Base-by-base conservation (phyloP, 2,113 vertebrate genomes). In the Tragelaphus buxtoni region DNA sequence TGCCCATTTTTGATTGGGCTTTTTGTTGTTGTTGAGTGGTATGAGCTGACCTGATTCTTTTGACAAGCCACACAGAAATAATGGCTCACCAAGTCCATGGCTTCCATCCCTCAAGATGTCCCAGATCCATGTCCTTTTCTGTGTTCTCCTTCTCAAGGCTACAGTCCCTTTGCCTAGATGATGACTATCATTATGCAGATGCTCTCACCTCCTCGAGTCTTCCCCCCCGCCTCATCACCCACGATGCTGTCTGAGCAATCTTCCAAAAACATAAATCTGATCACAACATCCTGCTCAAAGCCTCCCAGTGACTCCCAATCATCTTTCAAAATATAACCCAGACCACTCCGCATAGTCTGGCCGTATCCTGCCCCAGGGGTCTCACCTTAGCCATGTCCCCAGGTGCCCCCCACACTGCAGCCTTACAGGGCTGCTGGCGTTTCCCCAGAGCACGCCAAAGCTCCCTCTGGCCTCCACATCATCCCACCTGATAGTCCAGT, bases 371-470 rank as follows among this genome's bases (percentile, higher is more conserved):
- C 11, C 1, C 85, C 28, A 2, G 35, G 3, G 28, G 24, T 35
- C 91, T 86, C 49, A 20, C 22, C 11, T 69, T 4, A 10, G 30
- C 56, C 63, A 42, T 12, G 3, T 72, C 39, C 6, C n/a, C n/a
- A 30, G 24, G 35, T 9, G 2, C 4, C 6, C 56, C 3, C 11
- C 14, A 22, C 0, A 3, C 9, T 1, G 6, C 45, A 77, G 30
- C 49, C 56, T 45, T 18, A 4, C 7, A 32, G 61, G 28, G 42
- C 69, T 53, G 9, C 47, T 26, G 22, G 20, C 39, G 17, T 35
- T 18, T 80, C 82, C 55, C 28, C 83, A 76, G 47, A 35, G 87
- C 16, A 18, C 0, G 0, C 7, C 4, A 22, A 3, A 32, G 39
- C 51, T 32, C 55, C 60, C 84, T 42, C 53, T 3, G 5, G 0